Evolutionary conservation across 2,113 vertebrate species (phyloP), one percentile per base, ranked within the genome.

Genomic region (Ochotona princeps): DNA sequence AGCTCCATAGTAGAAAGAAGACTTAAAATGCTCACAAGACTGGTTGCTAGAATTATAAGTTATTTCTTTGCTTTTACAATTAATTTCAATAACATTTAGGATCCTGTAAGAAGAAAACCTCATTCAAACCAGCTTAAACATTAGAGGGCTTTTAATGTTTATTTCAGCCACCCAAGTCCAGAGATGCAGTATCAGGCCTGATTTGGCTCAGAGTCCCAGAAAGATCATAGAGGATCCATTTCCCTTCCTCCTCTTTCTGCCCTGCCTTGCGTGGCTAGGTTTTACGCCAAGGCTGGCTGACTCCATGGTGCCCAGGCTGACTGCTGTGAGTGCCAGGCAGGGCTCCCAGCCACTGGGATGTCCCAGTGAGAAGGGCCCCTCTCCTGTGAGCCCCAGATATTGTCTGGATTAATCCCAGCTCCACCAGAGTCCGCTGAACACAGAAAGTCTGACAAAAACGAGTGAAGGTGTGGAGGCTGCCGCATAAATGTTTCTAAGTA

Each of bases 21-120:
- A 44, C 38, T 38, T 65, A 79, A 78, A 72, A 79, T 72, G 35
- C 12, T 80, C 63, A 70, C n/a, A 63, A 84, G 54, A 65, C 73
- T 84, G n/a, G 15, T 32, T 86, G 67, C 47, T 30, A 85, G 44
- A 67, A 67, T 85, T 72, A 57, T 32, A 26, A 11, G n/a, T 47
- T 65, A 66, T 90, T 78, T 32, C 67, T 54, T 87, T 83, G 32
- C 83, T 89, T 84, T 85, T 85, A 67, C 69, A 86, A 90, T 76
- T 28, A 14, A 21, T 81, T 67, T 90, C 32, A 75, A 60, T 86
- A 66, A 67, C 81, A 72, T 32, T 90, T 60, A 81, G 69, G 57
- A n/a, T 74, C 8, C 32, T 76, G 47, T 1, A 79, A 67, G 61
- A 93, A 87, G 63, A 87, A 93, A 93, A 38, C 20, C 35, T 72